These are phyloP conservation scores for Enteromius treurensis DNA, from an alignment of 2,797 vertebrate species.

Conservation along the genomic window DNA sequence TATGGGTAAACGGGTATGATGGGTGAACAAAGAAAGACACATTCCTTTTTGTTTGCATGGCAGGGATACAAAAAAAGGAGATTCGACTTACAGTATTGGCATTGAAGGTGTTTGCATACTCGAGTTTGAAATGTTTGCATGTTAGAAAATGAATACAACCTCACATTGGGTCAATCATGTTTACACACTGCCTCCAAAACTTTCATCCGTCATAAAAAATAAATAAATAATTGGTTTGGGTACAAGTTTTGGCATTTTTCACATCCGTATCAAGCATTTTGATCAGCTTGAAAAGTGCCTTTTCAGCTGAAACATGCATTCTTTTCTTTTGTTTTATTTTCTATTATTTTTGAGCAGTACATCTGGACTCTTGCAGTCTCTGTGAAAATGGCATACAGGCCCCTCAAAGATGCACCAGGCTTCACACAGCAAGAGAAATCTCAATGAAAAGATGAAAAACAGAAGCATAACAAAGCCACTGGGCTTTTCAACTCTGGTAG, in stretches of 20 bases:
- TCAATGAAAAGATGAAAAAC: constrained; percentile 12
- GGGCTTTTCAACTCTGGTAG: not conserved
- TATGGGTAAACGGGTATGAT: constrained; percentile 20
- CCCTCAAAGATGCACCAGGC: not conserved
- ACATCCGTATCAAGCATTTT: too few relatives aligned
- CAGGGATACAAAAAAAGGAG: not conserved
- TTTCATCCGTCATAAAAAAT: too few relatives aligned
- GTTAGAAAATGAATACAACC: too few relatives aligned
- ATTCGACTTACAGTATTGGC: not conserved
- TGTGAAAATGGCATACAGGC: not conserved
- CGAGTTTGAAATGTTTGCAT: too few relatives aligned
- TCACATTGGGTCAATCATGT: too few relatives aligned
- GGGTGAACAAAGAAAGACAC: not conserved
- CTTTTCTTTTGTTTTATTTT: not conserved
- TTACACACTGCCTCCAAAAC: too few relatives aligned
- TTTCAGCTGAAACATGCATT: not conserved
- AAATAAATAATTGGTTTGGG: too few relatives aligned
- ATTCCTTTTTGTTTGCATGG: not conserved
- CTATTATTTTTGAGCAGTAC: not conserved
- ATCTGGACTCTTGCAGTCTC: not conserved
- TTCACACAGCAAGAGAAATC: constrained; percentile 5
- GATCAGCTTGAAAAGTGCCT: too few relatives aligned
- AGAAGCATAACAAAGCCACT: constrained; percentile 16
- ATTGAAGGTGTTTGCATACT: not conserved
- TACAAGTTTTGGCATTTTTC: too few relatives aligned